phyloP scores from a whole-genome alignment of 2,113 vertebrate species.

The Perca flavescens region DNA sequence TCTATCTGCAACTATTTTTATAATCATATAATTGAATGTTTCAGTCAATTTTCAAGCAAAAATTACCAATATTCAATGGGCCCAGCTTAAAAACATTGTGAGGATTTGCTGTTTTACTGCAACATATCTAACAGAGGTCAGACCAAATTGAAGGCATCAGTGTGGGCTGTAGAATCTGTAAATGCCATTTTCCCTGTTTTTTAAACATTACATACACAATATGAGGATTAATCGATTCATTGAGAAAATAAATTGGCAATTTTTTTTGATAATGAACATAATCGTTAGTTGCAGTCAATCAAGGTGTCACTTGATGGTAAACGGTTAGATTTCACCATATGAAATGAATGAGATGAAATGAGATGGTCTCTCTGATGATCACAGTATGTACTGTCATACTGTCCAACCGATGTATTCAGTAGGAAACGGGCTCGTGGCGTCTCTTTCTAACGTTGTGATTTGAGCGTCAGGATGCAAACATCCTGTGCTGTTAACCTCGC shows the following conservation, averaged over 20 bases:
- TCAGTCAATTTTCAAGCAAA: neutral
- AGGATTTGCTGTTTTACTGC: neutral
- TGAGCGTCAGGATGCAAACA: constrained; percentile 65
- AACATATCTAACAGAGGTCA: neutral
- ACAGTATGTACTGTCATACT: accelerated
- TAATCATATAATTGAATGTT: neutral
- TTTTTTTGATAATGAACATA: no score
- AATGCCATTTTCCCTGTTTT: neutral
- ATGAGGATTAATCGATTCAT: no score
- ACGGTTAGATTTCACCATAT: neutral
- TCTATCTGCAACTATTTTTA: neutral
- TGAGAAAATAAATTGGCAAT: neutral
- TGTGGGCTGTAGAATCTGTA: neutral
- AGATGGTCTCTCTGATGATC: neutral
- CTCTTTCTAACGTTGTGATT: neutral
- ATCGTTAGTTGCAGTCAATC: neutral
- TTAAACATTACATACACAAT: neutral
- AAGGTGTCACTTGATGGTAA: neutral
- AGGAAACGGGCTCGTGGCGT: neutral
- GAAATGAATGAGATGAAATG: no score
- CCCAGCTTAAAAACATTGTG: neutral
- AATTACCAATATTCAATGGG: neutral
- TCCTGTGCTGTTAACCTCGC: constrained; percentile 55
- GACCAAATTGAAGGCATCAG: neutral
- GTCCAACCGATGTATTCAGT: neutral